Conservation (phyloP, 2,888 invertebrate genomes). For the Apotomis betuletana region DNA sequence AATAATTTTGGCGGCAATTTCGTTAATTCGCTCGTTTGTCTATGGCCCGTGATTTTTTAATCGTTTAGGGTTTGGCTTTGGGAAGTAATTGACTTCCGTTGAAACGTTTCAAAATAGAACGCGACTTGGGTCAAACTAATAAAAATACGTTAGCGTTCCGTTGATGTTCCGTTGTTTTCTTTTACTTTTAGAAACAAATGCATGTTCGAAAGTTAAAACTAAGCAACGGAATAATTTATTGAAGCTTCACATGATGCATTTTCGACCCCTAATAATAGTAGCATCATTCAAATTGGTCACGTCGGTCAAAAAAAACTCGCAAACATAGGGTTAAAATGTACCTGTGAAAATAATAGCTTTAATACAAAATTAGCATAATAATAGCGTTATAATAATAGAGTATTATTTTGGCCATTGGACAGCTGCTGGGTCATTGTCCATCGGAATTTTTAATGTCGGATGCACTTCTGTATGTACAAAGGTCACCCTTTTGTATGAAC, state of each 20-base stretch:
- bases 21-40: constrained; percentile 38
- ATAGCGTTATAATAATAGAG: constrained; percentile 69
- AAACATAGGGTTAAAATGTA: constrained; percentile 64
- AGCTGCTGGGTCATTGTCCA: constrained; percentile 80
- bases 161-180: background rate
- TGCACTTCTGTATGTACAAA: constrained; percentile 56
- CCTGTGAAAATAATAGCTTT: constrained; percentile 78
- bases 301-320: constrained; percentile 60
- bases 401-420: constrained; percentile 66
- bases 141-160: background rate
- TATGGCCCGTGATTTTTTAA: constrained; percentile 35
- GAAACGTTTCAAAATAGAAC: constrained; percentile 6
- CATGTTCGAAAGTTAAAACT: background rate
- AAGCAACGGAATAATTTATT: background rate
- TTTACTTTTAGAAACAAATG: background rate
- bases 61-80: constrained; percentile 35
- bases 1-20: constrained; percentile 63
- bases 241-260: constrained; percentile 1
- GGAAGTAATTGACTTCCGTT: constrained; percentile 20
- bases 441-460: constrained; percentile 60
- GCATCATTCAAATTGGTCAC: constrained; percentile 79
- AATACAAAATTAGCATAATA: constrained; percentile 78
- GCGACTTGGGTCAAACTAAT: background rate
- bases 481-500: constrained; percentile 61
- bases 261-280: constrained; percentile 50